Percentiles rank a stretch among this genome's conserved stretches.
These are phyloP conservation scores for Camponotus vicinus DNA, from an alignment of 1,140 invertebrate genomes.

Conservation along the genomic window DNA sequence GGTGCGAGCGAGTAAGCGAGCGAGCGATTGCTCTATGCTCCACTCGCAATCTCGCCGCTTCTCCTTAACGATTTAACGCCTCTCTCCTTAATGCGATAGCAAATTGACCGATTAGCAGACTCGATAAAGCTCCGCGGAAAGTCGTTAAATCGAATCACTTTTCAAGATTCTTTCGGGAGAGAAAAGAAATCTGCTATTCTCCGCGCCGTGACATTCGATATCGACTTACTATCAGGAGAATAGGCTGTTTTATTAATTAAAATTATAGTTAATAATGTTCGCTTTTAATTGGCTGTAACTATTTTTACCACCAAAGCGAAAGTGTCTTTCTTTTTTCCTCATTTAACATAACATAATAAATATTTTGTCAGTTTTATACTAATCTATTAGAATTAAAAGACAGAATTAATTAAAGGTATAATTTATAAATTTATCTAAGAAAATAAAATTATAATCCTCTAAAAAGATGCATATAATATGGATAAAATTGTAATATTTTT, in stretches of 20 bases:
- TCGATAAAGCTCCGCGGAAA: constrained; percentile 51
- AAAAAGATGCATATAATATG: too few relatives aligned
- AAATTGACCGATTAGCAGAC: constrained; percentile 69
- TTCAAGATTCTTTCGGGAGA: constrained; percentile 57
- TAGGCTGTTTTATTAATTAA: not conserved
- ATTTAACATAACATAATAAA: not conserved
- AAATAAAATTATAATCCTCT: not conserved
- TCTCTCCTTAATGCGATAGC: constrained; percentile 71
- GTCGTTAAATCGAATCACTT: constrained; percentile 67
- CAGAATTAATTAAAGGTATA: too few relatives aligned
- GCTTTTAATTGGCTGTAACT: not conserved
- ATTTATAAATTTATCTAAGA: too few relatives aligned
- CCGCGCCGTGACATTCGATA: not conserved
- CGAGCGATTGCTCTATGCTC: constrained; percentile 44
- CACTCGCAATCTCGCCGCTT: constrained; percentile 45
- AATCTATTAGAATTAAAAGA: not conserved
- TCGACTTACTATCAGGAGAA: not conserved
- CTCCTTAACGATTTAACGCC: constrained; percentile 73
- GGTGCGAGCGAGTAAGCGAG: constrained; percentile 33
- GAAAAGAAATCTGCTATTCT: constrained; percentile 56
- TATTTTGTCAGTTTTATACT: not conserved
- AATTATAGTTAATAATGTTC: not conserved
- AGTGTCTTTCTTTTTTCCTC: not conserved
- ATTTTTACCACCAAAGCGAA: not conserved
- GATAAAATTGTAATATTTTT: not conserved